Base-by-base conservation (phyloP, 2,113 vertebrate species). In the Phocoena phocoena region DNA sequence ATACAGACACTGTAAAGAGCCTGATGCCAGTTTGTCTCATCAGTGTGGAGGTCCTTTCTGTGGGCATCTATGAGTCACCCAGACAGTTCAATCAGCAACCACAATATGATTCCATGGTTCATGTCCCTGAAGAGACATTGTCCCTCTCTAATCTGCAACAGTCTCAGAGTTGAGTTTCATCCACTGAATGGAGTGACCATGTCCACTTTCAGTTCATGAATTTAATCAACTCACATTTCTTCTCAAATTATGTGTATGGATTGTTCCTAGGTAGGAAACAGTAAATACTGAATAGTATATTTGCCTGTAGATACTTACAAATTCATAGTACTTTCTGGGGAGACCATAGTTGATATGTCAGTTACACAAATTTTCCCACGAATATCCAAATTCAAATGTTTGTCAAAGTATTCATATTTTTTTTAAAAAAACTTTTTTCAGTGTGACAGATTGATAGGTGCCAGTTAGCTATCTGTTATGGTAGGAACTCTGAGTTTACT, bases 401-500 rank as follows among this genome's bases (percentile, higher is more conserved):
- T 97, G 36, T 95, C 53, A 97, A 97, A 97, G 93, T 15, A 28
- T 11, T 93, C 88, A n/a, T 3, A 65, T 26, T 91, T 98, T 3
- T 96, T 84, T 0, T 1, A 84, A 95, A 26, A 77, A 55, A 18
- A 25, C 3, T 36, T 98, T 96, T 95, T 96, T 63, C 13, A 95
- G 15, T 79, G 3, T 65, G 70, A 62, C 65, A 68, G 89, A 55
- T 25, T 73, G 95, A 62, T 33, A 80, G 14, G 7, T 28, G 60
- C 31, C 10, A 65, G 28, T 95, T 88, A 0, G 0, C 11, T 88
- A 0, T 79, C 50, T 92, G 17, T 55, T 23, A 7, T 7, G 12
- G 14, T 67, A 74, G 25, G 33, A 96, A 47, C 28, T 84, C 63
- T 90, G 92, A 44, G 6, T 17, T 96, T 23, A 50, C 68, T 95